Conservation (phyloP, 2,797 vertebrate genomes). For the Podargus strigoides region DNA sequence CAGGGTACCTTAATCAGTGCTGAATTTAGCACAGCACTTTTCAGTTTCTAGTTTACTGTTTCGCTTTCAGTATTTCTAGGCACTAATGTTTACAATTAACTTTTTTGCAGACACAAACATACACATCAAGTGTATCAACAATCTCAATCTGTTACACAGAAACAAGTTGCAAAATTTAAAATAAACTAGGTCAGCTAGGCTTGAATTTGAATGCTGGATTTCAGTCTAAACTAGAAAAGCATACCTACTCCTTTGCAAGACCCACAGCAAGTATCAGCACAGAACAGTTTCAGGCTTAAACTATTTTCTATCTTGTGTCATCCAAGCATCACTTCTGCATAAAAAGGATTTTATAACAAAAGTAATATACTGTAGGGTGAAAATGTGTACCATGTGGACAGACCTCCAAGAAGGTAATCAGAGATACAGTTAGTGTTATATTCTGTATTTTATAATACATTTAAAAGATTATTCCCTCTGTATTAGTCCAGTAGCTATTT, state of each 20-base stretch:
- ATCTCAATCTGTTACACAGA: neutral
- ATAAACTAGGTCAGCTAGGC: neutral
- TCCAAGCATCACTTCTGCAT: neutral
- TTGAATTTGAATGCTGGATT: neutral
- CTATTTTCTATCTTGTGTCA: neutral
- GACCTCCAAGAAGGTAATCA: neutral
- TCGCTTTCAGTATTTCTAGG: neutral
- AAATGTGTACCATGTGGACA: fast-evolving
- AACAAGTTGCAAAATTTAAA: neutral
- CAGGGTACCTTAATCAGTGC: neutral
- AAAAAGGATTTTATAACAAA: neutral
- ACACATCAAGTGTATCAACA: neutral
- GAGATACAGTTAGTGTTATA: neutral
- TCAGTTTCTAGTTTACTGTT: neutral
- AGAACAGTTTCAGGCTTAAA: neutral
- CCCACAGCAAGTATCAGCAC: neutral
- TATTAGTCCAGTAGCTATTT: neutral
- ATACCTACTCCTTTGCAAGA: neutral
- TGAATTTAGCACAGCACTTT: neutral
- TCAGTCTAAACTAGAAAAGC: neutral
- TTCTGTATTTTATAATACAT: fast-evolving
- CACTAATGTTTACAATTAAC: neutral
- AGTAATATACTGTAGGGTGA: neutral
- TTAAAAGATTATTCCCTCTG: neutral
- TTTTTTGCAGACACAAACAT: neutral